Evolutionary conservation across 2,888 invertebrate species (phyloP).

Genomic region (Lasioglossum calceatum): DNA sequence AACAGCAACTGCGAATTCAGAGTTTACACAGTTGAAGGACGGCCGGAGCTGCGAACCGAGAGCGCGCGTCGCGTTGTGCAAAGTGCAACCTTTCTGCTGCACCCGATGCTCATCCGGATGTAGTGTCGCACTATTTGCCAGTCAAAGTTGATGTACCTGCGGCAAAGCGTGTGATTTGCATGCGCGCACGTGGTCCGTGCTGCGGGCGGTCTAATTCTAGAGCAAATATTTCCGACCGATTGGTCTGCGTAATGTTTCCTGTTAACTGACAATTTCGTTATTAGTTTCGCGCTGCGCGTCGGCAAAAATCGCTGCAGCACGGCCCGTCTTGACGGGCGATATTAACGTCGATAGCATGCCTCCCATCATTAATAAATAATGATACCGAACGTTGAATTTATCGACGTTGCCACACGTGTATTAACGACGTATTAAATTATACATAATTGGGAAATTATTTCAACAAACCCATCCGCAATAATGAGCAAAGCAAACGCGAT

Average conservation of each 20-base stretch:
- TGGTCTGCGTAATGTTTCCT: constrained; percentile 11
- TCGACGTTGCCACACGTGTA: not conserved
- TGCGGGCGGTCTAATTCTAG: constrained; percentile 52
- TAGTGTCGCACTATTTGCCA: constrained; percentile 51
- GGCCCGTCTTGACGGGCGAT: not conserved
- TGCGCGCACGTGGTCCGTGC: constrained; percentile 8
- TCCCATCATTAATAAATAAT: not conserved
- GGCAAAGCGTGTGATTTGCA: constrained; percentile 48
- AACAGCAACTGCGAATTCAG: not conserved
- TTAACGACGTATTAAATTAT: not conserved
- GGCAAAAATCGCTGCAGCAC: not conserved
- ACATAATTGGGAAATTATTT: constrained; percentile 18
- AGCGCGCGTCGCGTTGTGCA: not conserved
- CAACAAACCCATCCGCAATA: constrained; percentile 2
- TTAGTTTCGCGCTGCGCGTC: not conserved
- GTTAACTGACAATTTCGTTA: constrained; percentile 45
- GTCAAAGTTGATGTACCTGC: constrained; percentile 59
- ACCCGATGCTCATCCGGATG: constrained; percentile 33
- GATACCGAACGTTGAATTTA: not conserved
- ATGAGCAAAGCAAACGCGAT: not conserved
- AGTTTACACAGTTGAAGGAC: not conserved
- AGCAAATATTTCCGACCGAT: constrained; percentile 50
- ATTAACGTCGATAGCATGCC: not conserved
- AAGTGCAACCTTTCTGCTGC: constrained; percentile 28
- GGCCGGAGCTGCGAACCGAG: not conserved